Evolutionary conservation across 2,113 vertebrate genomes (phyloP).

Genomic region (Setophaga coronata): DNA sequence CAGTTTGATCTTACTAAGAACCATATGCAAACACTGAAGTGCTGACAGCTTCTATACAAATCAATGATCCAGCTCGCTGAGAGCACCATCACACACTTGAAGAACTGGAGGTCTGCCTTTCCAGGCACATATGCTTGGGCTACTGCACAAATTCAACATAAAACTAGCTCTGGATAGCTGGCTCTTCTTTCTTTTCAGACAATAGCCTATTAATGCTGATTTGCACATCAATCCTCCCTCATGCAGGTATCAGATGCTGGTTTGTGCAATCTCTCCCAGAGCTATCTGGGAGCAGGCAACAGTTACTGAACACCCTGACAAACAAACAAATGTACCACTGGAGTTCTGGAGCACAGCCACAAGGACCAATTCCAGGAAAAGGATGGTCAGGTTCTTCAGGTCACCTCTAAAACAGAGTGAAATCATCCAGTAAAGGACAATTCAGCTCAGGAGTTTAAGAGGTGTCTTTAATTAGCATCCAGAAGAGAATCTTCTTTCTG

Average conservation of each 20-base stretch:
- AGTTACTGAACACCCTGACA: neutral
- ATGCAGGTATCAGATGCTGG: accelerated
- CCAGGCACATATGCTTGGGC: neutral
- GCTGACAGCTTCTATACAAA: conserved; percentile 18
- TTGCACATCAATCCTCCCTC: neutral
- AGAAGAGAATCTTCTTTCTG: neutral
- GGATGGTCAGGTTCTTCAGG: neutral
- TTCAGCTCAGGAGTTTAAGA: neutral
- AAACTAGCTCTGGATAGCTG: neutral
- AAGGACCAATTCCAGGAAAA: neutral
- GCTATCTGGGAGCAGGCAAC: neutral
- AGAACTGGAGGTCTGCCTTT: neutral
- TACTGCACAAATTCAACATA: neutral
- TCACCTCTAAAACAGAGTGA: neutral
- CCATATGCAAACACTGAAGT: conserved; percentile 5
- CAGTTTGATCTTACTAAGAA: neutral
- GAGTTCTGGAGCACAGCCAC: neutral
- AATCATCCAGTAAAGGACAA: neutral
- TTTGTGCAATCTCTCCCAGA: neutral
- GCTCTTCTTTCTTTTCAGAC: neutral
- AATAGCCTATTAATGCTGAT: neutral
- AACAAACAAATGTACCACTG: neutral
- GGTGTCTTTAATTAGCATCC: neutral
- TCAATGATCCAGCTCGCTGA: neutral
- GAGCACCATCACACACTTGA: neutral